Conservation (phyloP, 2,113 vertebrate species). For the Colossoma macropomum region DNA sequence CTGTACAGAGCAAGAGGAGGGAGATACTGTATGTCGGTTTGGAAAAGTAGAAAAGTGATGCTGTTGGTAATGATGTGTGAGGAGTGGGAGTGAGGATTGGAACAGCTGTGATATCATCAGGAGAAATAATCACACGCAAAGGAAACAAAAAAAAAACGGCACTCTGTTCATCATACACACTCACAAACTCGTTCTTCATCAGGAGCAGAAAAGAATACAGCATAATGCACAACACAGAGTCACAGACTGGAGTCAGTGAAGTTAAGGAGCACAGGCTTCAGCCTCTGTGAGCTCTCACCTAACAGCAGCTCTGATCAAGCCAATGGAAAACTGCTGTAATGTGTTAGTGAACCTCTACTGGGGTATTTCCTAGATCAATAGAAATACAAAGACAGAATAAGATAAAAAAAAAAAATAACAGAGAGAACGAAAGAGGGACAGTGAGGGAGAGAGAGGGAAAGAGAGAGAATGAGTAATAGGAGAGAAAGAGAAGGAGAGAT, state of each 20-base stretch:
- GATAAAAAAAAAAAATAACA: neutral
- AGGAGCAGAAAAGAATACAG: neutral
- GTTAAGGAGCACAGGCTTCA: neutral
- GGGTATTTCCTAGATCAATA: constrained; percentile 16
- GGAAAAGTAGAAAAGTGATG: neutral
- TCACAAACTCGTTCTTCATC: neutral
- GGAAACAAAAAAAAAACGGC: too few species aligned
- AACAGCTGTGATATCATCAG: neutral
- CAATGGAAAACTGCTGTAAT: neutral
- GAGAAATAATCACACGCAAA: neutral
- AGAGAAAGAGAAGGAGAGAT: too few species aligned
- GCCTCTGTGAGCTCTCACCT: neutral
- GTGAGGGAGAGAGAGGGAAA: neutral
- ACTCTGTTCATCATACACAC: neutral
- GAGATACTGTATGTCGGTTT: too few species aligned
- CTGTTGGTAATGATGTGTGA: constrained; percentile 7
- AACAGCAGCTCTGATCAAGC: neutral
- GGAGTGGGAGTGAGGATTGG: neutral
- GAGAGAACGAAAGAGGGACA: neutral
- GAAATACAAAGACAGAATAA: neutral
- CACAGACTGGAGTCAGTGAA: neutral
- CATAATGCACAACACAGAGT: constrained; percentile 14
- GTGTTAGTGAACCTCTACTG: neutral
- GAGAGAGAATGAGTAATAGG: too few species aligned
- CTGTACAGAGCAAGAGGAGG: too few species aligned